Evolutionary conservation across 2,797 vertebrate species (phyloP).

Genomic region (Cynodonichthys magdalenae): DNA sequence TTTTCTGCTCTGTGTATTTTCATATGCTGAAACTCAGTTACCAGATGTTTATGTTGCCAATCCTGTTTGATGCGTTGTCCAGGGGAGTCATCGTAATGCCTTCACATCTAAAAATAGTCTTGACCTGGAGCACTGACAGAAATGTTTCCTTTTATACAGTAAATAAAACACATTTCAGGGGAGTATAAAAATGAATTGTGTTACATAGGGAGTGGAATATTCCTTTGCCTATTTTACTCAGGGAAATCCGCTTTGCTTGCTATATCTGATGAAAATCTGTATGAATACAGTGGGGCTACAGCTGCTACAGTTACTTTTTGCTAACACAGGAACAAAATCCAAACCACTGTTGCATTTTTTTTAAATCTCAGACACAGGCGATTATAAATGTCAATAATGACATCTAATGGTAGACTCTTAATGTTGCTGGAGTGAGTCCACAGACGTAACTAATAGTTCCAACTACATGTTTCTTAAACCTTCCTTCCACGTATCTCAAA

Average conservation of each 20-base stretch:
- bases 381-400: slow-evolving; percentile 12
- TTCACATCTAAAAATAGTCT: slow-evolving; percentile 58
- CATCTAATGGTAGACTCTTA: slow-evolving; percentile 6
- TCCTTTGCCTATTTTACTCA: slow-evolving; percentile 46
- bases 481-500: slow-evolving; percentile 9
- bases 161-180: slow-evolving; percentile 34
- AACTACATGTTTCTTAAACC: slow-evolving; percentile 7
- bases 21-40: slow-evolving; percentile 14
- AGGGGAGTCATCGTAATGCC: slow-evolving; percentile 25
- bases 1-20: slow-evolving; percentile 10
- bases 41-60: slow-evolving; percentile 49
- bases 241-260: slow-evolving; percentile 43
- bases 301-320: slow-evolving; percentile 21
- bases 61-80: slow-evolving; percentile 11
- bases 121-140: slow-evolving; percentile 18
- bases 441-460: not conserved
- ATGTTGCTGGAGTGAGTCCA: slow-evolving; percentile 13
- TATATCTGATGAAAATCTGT: slow-evolving; percentile 42
- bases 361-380: slow-evolving; percentile 1
- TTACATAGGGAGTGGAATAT: slow-evolving; percentile 40
- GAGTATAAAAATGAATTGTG: slow-evolving; percentile 45
- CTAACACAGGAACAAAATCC: slow-evolving; percentile 14
- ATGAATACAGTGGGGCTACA: slow-evolving; percentile 34
- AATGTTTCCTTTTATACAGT: slow-evolving; percentile 27
- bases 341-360: slow-evolving; percentile 16